Evolutionary conservation across 2,113 vertebrate genomes (phyloP).

Genomic region (Choloepus hoffmanni): DNA sequence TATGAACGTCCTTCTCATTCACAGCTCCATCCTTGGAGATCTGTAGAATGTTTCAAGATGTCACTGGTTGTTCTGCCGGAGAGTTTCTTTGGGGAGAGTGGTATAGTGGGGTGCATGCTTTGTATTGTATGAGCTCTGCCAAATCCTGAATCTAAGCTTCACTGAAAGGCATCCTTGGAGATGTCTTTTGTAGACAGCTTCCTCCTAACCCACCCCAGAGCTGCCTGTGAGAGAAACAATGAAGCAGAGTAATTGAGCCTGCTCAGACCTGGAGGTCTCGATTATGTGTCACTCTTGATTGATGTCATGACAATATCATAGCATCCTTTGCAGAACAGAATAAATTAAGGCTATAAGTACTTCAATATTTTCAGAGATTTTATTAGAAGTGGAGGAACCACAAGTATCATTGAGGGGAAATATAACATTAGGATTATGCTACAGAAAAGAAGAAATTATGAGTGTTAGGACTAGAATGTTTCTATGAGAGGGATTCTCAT

Average conservation of each 20-base stretch:
- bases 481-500: slow-evolving; percentile 57
- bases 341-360: neutral
- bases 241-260: neutral
- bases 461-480: slow-evolving; percentile 47
- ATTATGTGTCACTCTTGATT: slow-evolving; percentile 34
- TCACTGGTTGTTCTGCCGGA: slow-evolving; percentile 1
- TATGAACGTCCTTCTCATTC: neutral
- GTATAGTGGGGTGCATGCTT: neutral
- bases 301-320: slow-evolving; percentile 42
- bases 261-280: neutral
- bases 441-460: slow-evolving; percentile 72
- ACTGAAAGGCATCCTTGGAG: neutral
- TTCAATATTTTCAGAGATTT: slow-evolving; percentile 58
- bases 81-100: neutral
- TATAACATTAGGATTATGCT: slow-evolving; percentile 68
- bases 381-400: neutral
- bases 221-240: neutral
- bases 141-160: slow-evolving; percentile 35
- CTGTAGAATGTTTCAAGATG: slow-evolving; percentile 34
- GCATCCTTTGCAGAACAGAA: neutral
- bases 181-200: neutral
- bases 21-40: neutral
- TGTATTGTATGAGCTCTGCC: neutral
- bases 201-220: neutral
- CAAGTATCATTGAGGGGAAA: slow-evolving; percentile 54